Evolutionary conservation across 2,797 vertebrate species (phyloP).

Genomic region (Clarias platycephalus): DNA sequence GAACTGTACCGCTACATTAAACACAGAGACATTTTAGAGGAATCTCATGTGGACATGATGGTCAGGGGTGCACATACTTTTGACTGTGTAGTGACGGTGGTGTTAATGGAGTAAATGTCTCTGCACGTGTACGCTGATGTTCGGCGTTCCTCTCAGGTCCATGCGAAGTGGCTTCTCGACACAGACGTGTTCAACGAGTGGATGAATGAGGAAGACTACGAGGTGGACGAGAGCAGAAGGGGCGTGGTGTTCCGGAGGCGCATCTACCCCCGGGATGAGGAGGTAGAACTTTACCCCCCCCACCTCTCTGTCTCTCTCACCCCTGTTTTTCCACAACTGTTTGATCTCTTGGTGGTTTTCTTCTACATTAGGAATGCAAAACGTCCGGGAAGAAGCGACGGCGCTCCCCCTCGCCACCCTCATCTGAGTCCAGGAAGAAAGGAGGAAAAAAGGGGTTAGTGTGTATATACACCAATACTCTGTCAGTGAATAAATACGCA

Average conservation of each 20-base stretch:
- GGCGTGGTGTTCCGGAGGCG: constrained; percentile 69
- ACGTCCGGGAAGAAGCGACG: constrained; percentile 86
- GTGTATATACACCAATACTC: background rate
- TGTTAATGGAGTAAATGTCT: background rate
- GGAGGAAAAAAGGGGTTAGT: constrained; percentile 87
- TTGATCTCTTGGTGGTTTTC: constrained; percentile 26
- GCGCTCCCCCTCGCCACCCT: constrained; percentile 87
- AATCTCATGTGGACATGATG: background rate
- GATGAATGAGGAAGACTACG: constrained; percentile 99
- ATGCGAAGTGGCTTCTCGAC: constrained; percentile 90
- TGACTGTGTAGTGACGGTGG: background rate
- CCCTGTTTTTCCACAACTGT: background rate
- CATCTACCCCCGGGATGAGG: constrained; percentile 68
- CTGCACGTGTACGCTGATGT: background rate
- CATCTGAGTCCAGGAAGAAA: constrained; percentile 88
- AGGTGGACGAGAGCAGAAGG: constrained; percentile 86
- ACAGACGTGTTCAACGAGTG: constrained; percentile 92
- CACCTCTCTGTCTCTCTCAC: background rate
- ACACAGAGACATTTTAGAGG: background rate
- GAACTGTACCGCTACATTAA: background rate
- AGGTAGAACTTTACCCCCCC: constrained; percentile 63
- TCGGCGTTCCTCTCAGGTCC: constrained; percentile 73
- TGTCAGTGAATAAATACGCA: background rate
- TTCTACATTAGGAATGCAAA: constrained; percentile 80
- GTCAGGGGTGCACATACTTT: background rate